Evolutionary conservation across 2,888 invertebrate species (phyloP), one percentile per base, ranked within the genome.

Genomic region (Digitonthophagus gazella): DNA sequence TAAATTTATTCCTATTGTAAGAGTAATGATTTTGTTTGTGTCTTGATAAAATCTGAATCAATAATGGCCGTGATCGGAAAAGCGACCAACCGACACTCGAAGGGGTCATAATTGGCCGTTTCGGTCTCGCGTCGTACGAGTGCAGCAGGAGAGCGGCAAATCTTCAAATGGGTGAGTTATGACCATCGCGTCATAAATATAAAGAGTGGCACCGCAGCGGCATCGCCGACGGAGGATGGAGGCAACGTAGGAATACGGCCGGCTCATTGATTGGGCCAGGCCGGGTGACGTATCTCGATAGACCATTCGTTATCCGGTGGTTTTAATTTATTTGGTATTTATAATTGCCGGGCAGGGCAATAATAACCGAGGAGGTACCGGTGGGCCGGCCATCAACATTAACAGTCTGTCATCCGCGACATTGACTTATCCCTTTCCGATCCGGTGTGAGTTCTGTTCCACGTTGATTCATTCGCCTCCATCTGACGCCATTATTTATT

Each of bases 401-500:
- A 74, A 74, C 74, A 74, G 75, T 75, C 76, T 76, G 76, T 76
- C 76, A 75, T 75, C 58, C 44, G 69, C 69, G 75, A 75, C 76
- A 73, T 74, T 76, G 75, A 76, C 74, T 76, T 76, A 76, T 76
- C 72, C 75, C 72, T 75, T 75, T 75, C 74, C 75, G 74, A 75
- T 77, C 75, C 74, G 70, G 74, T 74, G 72, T 75, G 73, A 76
- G 74, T 75, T 75, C 72, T 75, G 73, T 76, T 74, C 69, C 72
- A 72, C 64, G 64, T 76, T 75, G 74, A 74, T 76, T 76, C 76
- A 76, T 76, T 74, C 72, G 73, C 74, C 74, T 76, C 76, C 76
- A 76, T 76, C 78, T 75, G 76, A 76, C 77, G 73, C 73, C 73
- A 76, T 77, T 76, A 78, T 78, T 78, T 78, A 78, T 78, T 76